These are phyloP conservation scores for Parthenolecanium corni DNA, from an alignment of 2,888 invertebrate species.

Conservation along the genomic window DNA sequence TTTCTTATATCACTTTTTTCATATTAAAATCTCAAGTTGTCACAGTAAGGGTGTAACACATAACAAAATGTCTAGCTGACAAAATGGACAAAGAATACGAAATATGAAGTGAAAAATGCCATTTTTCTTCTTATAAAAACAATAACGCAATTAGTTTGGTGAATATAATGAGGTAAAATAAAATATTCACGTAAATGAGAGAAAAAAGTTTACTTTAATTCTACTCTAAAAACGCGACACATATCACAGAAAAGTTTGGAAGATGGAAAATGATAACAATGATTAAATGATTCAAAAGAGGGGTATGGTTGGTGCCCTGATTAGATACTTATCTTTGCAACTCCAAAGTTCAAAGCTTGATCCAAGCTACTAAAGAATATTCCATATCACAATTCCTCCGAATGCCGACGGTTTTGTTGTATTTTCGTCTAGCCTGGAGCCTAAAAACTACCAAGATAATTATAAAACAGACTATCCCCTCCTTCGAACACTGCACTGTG, in stretches of 20 bases:
- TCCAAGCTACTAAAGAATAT: too few species aligned
- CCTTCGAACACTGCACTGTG: too few species aligned
- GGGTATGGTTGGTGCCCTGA: neutral
- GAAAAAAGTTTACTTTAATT: neutral
- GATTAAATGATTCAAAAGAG: neutral
- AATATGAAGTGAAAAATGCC: constrained; percentile 4
- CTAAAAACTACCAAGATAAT: too few species aligned
- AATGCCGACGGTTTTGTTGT: too few species aligned
- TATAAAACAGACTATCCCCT: too few species aligned
- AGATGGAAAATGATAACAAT: constrained; percentile 23
- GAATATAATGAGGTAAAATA: neutral
- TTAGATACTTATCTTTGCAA: too few species aligned
- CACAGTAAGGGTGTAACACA: neutral
- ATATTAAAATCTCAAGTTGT: neutral
- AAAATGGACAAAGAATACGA: too few species aligned
- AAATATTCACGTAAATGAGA: neutral
- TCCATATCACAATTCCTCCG: too few species aligned
- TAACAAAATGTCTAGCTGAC: neutral
- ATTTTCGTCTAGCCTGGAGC: too few species aligned
- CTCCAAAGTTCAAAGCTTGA: too few species aligned
- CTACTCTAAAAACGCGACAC: constrained; percentile 20
- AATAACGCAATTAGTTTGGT: neutral
- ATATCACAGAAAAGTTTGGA: constrained; percentile 28
- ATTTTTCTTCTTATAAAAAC: constrained; percentile 10
- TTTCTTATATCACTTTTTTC: too few species aligned